Conservation (phyloP, 2,797 vertebrate species). For the Sebastes itinus region DNA sequence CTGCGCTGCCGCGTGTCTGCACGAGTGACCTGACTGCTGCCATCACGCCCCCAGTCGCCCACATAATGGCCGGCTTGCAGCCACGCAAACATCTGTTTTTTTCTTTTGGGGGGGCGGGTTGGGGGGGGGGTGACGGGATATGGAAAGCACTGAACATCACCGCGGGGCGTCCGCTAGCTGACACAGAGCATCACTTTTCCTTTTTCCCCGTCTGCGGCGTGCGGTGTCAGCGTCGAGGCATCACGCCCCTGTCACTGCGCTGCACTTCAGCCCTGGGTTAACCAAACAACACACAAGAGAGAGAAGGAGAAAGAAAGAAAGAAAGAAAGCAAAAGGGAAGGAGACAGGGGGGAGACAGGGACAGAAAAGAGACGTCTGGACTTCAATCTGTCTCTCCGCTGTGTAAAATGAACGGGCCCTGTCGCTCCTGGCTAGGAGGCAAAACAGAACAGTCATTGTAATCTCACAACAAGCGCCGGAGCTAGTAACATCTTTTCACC, state of each 20-base stretch:
- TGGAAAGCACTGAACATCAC: conserved; percentile 54
- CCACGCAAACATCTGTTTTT: conserved; percentile 63
- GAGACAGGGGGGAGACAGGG: background rate
- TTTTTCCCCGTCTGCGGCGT: conserved; percentile 7
- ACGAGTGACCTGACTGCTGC: conserved; percentile 29
- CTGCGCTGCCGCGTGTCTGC: background rate
- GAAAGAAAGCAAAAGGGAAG: background rate
- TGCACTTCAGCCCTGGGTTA: conserved; percentile 51
- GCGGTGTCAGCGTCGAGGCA: conserved; percentile 47
- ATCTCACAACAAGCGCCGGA: conserved; percentile 47
- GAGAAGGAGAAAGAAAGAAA: background rate
- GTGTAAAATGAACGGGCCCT: conserved; percentile 47
- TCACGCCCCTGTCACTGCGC: conserved; percentile 46
- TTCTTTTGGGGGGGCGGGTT: background rate
- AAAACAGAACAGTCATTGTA: conserved; percentile 64
- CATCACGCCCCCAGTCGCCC: conserved; percentile 24
- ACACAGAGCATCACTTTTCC: conserved; percentile 56
- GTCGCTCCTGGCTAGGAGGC: conserved; percentile 45
- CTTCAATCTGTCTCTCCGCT: conserved; percentile 56
- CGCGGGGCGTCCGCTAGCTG: conserved; percentile 43
- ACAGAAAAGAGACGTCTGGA: conserved; percentile 59
- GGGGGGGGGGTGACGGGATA: background rate
- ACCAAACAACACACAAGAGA: conserved; percentile 17
- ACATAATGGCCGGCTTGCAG: conserved; percentile 54
- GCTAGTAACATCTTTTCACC: conserved; percentile 46